Evolutionary conservation across 2,888 invertebrate species (phyloP), one percentile per base, ranked within the genome.

Genomic region (Doris montereyensis): DNA sequence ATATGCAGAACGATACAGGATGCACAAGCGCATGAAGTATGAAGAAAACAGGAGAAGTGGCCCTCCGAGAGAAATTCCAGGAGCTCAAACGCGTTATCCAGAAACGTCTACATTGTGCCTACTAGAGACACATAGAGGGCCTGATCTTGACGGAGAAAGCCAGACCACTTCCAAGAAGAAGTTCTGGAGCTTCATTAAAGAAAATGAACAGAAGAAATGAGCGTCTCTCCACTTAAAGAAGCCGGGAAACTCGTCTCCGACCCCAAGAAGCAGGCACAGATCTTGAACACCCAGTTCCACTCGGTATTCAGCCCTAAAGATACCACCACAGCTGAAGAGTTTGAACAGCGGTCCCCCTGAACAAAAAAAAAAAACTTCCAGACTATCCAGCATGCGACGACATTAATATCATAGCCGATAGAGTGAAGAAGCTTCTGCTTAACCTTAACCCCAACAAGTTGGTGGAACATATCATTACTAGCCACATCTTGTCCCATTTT

Each of bases 101-200:
- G n/a, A n/a, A n/a, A n/a, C n/a, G n/a, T n/a, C n/a, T n/a, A n/a
- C n/a, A n/a, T n/a, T n/a, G n/a, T n/a, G n/a, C n/a, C n/a, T n/a
- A n/a, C n/a, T n/a, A n/a, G n/a, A n/a, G n/a, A n/a, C n/a, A n/a
- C n/a, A n/a, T n/a, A n/a, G n/a, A n/a, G n/a, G n/a, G n/a, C n/a
- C n/a, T n/a, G n/a, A n/a, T n/a, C n/a, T n/a, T n/a, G n/a, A n/a
- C n/a, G n/a, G n/a, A n/a, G n/a, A n/a, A n/a, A n/a, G n/a, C n/a
- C n/a, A n/a, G n/a, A n/a, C n/a, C n/a, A n/a, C n/a, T n/a, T n/a
- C n/a, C n/a, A n/a, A n/a, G 28, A 70, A 70, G 35, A 34, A 34
- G 35, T 70, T 70, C 70, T 70, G 35, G 70, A 70, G 34, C 35
- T 70, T 34, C 35, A 70, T 34, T 28, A 70, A 70, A n/a, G 70